phyloP scores from a whole-genome alignment of 37 sponge, comb jelly and placozoan species.

The Corticium candelabrum region DNA sequence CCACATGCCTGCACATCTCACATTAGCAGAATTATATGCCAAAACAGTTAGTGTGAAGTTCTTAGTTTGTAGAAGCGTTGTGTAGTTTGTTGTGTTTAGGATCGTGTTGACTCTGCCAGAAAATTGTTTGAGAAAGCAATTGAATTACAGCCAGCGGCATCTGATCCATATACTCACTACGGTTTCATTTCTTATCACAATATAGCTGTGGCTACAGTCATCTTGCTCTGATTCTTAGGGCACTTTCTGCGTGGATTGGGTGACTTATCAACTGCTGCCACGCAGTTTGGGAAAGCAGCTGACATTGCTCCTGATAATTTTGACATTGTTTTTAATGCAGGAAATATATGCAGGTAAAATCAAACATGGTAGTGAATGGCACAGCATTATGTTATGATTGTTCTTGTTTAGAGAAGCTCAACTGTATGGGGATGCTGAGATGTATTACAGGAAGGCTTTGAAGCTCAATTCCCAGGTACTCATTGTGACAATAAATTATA shows the following conservation, averaged over 20 bases:
- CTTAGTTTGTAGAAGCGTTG: no score
- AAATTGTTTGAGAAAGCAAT: no score
- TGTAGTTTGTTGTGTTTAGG: no score
- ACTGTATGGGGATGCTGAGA: constrained; percentile 11
- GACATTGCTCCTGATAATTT: neutral
- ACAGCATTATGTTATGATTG: no score
- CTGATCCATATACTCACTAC: neutral
- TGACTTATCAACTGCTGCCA: neutral
- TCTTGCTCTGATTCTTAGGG: neutral
- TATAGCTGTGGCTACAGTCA: no score
- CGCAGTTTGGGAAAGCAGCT: neutral
- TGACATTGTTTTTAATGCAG: neutral
- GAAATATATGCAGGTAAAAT: neutral
- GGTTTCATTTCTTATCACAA: no score
- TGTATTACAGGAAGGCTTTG: constrained; percentile 21
- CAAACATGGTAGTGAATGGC: no score
- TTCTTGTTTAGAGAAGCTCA: constrained; percentile 14
- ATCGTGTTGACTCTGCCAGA: no score
- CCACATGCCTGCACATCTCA: constrained; percentile 1
- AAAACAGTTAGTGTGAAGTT: neutral
- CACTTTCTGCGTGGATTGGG: neutral
- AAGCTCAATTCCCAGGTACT: neutral
- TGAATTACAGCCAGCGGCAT: no score
- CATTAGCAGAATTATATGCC: neutral
- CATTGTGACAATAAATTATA: neutral